phyloP scores from a whole-genome alignment of 2,888 invertebrate genomes.

The Omphaloscelis lunosa region DNA sequence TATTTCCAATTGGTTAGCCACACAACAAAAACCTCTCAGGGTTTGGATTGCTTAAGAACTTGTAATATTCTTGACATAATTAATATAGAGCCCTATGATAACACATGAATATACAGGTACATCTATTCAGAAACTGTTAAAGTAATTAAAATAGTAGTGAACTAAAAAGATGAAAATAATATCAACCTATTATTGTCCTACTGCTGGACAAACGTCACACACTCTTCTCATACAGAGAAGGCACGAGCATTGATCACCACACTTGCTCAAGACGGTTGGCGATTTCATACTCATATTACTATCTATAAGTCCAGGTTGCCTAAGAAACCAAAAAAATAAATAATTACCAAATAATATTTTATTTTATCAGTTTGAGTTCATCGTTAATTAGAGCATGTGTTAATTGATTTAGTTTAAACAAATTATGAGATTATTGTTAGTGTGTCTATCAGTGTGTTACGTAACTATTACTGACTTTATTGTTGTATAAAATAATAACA shows the following conservation, averaged over 20 bases:
- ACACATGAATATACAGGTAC: background rate
- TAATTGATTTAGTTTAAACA: slow-evolving; percentile 20
- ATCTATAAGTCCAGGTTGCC: too few species aligned
- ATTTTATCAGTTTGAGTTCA: slow-evolving; percentile 1
- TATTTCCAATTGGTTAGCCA: background rate
- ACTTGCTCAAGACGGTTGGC: too few species aligned
- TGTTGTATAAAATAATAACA: slow-evolving; percentile 4
- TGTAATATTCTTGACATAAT: background rate
- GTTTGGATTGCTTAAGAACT: background rate
- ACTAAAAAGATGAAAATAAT: background rate
- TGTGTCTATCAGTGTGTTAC: slow-evolving; percentile 17
- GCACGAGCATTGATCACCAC: too few species aligned
- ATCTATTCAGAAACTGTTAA: background rate
- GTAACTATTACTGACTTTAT: slow-evolving; percentile 5
- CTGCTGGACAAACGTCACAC: too few species aligned
- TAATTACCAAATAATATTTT: background rate
- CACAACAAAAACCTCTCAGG: background rate
- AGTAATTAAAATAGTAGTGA: background rate
- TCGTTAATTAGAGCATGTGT: background rate
- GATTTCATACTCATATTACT: background rate
- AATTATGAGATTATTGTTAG: slow-evolving; percentile 5
- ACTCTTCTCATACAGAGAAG: too few species aligned
- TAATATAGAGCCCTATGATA: too few species aligned
- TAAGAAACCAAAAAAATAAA: background rate
- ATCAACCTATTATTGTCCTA: too few species aligned